These are phyloP conservation scores for Saguinus imperator DNA, from an alignment of 2,113 vertebrate genomes.

Conservation along the genomic window DNA sequence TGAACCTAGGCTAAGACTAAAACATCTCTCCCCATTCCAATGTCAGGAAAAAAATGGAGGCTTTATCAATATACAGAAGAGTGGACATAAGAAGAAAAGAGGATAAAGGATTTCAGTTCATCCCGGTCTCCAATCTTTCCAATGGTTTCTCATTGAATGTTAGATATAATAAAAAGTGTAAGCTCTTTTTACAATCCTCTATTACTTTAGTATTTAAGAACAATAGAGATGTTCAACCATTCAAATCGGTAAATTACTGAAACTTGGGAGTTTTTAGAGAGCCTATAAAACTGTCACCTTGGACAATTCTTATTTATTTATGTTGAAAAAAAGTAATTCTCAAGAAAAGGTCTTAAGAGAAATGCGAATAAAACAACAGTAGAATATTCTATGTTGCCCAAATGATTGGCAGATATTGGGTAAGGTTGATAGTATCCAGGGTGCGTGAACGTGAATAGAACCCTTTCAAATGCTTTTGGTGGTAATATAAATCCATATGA, in stretches of 20 bases:
- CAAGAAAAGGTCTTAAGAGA: not conserved
- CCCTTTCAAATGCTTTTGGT: not conserved
- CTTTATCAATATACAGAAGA: not conserved
- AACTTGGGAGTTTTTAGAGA: not conserved
- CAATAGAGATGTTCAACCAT: not conserved
- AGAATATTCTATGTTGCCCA: not conserved
- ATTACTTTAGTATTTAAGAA: slow-evolving; percentile 38
- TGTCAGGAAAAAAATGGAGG: not conserved
- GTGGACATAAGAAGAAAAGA: not conserved
- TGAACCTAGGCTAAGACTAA: fast-evolving
- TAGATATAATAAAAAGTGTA: not conserved
- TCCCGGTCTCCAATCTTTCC: not conserved
- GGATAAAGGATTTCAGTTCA: not conserved
- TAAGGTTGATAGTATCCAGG: not conserved
- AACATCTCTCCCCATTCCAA: not conserved
- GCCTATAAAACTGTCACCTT: not conserved
- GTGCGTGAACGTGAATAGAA: not conserved
- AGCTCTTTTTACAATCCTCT: not conserved
- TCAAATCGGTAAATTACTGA: not conserved
- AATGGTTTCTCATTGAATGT: not conserved
- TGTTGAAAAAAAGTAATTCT: not conserved
- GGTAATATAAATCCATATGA: not conserved
- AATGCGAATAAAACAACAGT: not conserved
- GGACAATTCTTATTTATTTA: not conserved
- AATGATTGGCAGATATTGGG: not conserved